phyloP scores from a whole-genome alignment of 2,797 vertebrate genomes.

The Fistularia commersonii region DNA sequence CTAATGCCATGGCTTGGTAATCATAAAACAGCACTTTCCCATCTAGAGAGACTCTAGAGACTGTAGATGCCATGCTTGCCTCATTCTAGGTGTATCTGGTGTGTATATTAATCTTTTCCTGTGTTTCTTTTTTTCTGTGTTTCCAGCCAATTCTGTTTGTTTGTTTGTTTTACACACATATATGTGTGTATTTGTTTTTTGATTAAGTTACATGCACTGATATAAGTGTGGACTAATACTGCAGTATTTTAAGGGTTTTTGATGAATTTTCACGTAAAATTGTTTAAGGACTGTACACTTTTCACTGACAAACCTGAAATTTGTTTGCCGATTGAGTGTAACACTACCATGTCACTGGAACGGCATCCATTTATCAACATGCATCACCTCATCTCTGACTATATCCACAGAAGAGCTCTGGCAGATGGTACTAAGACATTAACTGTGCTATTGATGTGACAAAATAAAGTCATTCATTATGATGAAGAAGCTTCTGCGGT shows the following conservation, averaged over 20 bases:
- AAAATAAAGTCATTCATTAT: constrained; percentile 64
- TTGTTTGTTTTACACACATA: constrained; percentile 13
- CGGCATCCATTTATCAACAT: constrained; percentile 21
- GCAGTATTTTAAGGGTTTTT: constrained; percentile 29
- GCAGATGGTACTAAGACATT: constrained; percentile 36
- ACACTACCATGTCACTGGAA: constrained; percentile 9
- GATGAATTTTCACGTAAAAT: constrained; percentile 25
- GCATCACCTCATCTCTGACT: constrained; percentile 35
- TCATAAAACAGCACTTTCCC: constrained; percentile 42
- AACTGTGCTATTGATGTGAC: constrained; percentile 61
- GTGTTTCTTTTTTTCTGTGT: no score
- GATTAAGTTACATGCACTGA: constrained; percentile 36
- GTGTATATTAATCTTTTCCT: constrained; percentile 12
- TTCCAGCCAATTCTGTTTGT: constrained; percentile 16
- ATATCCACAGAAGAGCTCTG: constrained; percentile 38
- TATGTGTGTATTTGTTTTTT: neutral
- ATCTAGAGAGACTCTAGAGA: constrained; percentile 22
- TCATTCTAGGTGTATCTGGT: constrained; percentile 22
- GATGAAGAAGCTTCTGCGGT: constrained; percentile 7
- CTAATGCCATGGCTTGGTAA: constrained; percentile 21
- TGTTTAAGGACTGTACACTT: constrained; percentile 18
- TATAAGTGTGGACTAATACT: constrained; percentile 18
- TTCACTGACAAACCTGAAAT: constrained; percentile 18
- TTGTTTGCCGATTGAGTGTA: constrained; percentile 29
- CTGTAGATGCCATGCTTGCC: constrained; percentile 22